Conservation (phyloP, 2,113 vertebrate species). For the Calyptommatus sinebrachiatus region DNA sequence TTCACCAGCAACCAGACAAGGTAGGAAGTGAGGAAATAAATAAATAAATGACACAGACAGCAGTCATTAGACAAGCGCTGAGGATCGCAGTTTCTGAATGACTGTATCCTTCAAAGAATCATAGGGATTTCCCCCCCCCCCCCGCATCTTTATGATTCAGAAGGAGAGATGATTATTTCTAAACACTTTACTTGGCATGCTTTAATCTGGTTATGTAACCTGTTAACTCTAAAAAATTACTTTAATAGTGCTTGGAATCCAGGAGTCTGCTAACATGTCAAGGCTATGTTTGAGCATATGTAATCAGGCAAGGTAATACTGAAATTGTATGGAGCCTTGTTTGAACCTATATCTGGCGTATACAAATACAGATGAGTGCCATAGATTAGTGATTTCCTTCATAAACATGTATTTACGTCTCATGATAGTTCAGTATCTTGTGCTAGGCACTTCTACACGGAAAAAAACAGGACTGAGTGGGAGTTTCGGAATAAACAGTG, state of each 20-base stretch:
- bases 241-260: constrained; percentile 44
- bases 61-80: constrained; percentile 79
- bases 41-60: constrained; percentile 72
- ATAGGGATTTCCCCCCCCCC: constrained; percentile 51
- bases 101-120: constrained; percentile 48
- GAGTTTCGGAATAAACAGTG: constrained; percentile 66
- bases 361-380: constrained; percentile 49
- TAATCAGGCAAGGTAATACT: constrained; percentile 29
- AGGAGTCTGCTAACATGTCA: constrained; percentile 36
- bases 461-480: constrained; percentile 62
- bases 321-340: constrained; percentile 37
- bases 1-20: constrained; percentile 78
- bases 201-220: constrained; percentile 55
- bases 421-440: constrained; percentile 66
- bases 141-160: constrained; percentile 36
- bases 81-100: constrained; percentile 65
- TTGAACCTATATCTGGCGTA: constrained; percentile 32
- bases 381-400: constrained; percentile 58
- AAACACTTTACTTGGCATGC: neutral
- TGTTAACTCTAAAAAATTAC: constrained; percentile 39
- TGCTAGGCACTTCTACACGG: constrained; percentile 64
- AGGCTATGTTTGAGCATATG: constrained; percentile 14
- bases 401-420: constrained; percentile 60
- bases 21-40: constrained; percentile 74
- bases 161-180: constrained; percentile 51